A percentile compares a stretch with the other conserved stretches of the same genome.
phyloP scores from a whole-genome alignment of 2,113 vertebrate species.

The Phalacrocorax brasilianus region DNA sequence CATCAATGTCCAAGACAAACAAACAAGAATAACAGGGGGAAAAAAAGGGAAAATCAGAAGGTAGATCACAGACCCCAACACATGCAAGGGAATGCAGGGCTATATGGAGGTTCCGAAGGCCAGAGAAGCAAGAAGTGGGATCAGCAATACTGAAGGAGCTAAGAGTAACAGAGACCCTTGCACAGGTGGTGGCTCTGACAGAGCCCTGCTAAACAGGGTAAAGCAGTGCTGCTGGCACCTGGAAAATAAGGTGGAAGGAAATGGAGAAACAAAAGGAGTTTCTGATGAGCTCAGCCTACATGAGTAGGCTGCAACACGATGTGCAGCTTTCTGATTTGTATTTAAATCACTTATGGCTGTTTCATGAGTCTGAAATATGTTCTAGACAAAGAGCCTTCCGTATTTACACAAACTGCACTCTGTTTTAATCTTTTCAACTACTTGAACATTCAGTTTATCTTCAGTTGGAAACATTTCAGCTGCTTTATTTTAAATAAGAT shows the following conservation, averaged over 20 bases:
- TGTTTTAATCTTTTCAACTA: constrained; percentile 24
- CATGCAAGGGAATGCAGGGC: background rate
- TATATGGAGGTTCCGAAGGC: background rate
- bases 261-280: constrained; percentile 14
- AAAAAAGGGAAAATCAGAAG: background rate
- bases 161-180: background rate
- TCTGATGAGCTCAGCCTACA: constrained; percentile 38
- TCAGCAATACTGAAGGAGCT: background rate
- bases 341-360: constrained; percentile 27
- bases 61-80: background rate
- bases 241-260: background rate
- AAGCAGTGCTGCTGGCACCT: background rate
- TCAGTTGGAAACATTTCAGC: background rate
- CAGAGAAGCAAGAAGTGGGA: background rate
- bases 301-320: constrained; percentile 27
- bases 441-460: constrained; percentile 3
- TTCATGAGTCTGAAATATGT: constrained; percentile 51
- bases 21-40: background rate
- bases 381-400: background rate
- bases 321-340: constrained; percentile 47
- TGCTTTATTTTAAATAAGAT: constrained; percentile 2
- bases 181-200: background rate
- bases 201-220: background rate
- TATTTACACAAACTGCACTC: constrained; percentile 33
- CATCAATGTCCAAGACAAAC: background rate